A percentile compares a stretch with the other conserved stretches of the same genome.
Evolutionary conservation across 2,888 invertebrate genomes (phyloP).

Genomic region (Dione vanillae): DNA sequence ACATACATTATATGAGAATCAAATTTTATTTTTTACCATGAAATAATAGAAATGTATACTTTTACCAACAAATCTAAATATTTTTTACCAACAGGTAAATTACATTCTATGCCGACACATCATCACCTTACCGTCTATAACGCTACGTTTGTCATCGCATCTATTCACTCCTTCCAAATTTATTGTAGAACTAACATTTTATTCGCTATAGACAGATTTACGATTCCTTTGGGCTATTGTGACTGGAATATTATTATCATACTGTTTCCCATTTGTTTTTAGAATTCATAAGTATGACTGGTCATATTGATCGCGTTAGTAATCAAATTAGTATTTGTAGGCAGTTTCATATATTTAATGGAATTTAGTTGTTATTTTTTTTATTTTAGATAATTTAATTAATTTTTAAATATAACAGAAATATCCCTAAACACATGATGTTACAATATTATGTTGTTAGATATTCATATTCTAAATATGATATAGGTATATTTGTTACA

Average conservation of each 20-base stretch:
- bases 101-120: slow-evolving; percentile 40
- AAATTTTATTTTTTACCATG: too few relatives aligned
- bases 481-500: too few relatives aligned
- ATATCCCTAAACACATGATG: too few relatives aligned
- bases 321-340: neutral
- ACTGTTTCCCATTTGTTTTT: slow-evolving; percentile 60
- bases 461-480: too few relatives aligned
- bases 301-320: slow-evolving; percentile 7
- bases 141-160: slow-evolving; percentile 64
- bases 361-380: neutral
- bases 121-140: slow-evolving; percentile 56
- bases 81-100: slow-evolving; percentile 21
- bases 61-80: too few relatives aligned
- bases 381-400: too few relatives aligned
- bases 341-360: neutral
- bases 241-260: slow-evolving; percentile 65
- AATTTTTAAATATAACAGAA: too few relatives aligned
- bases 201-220: slow-evolving; percentile 73
- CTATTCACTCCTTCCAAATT: slow-evolving; percentile 60
- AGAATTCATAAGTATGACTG: slow-evolving; percentile 12
- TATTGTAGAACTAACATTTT: slow-evolving; percentile 64
- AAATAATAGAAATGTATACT: neutral
- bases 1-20: too few relatives aligned
- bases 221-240: slow-evolving; percentile 63
- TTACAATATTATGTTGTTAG: too few relatives aligned